Evolutionary conservation across 2,888 invertebrate genomes (phyloP).

Genomic region (Zygogramma bicolorata): DNA sequence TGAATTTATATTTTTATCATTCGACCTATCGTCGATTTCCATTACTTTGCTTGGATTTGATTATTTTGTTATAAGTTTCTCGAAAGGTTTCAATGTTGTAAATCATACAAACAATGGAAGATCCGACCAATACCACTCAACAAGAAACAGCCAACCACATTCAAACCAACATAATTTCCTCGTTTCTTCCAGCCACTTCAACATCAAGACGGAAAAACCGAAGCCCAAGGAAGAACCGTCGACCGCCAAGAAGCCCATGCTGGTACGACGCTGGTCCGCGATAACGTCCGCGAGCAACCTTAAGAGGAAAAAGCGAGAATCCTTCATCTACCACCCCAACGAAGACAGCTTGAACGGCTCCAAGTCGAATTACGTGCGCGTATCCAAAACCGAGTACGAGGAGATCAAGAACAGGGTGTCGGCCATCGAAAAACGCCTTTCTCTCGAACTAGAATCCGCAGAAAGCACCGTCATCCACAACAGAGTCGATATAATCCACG

Average conservation of each 20-base stretch:
- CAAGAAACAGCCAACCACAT: no score
- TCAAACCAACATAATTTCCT: no score
- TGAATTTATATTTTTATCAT: no score
- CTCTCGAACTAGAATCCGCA: conserved; percentile 57
- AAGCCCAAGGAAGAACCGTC: conserved; percentile 13
- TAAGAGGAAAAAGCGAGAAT: conserved; percentile 57
- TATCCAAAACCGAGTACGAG: conserved; percentile 82
- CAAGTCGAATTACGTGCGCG: conserved; percentile 74
- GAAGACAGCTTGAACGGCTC: conserved; percentile 56
- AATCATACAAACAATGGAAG: no score
- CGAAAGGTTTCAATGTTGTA: no score
- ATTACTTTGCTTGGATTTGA: no score
- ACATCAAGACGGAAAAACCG: conserved; percentile 9
- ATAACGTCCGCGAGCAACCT: conserved; percentile 65
- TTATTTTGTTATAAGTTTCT: no score
- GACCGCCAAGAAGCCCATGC: conserved; percentile 49
- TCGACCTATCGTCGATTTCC: no score
- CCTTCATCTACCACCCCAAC: conserved; percentile 49
- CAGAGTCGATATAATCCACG: conserved; percentile 69
- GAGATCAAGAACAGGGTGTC: conserved; percentile 82
- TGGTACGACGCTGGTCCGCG: conserved; percentile 71
- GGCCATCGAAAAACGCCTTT: conserved; percentile 69
- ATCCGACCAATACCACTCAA: no score
- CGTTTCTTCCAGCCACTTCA: conserved; percentile 14
- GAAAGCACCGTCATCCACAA: conserved; percentile 46